A percentile compares a stretch with the other conserved stretches of the same genome.
Evolutionary conservation across 2,888 invertebrate genomes (phyloP).

Genomic region (Amorpha juglandis): DNA sequence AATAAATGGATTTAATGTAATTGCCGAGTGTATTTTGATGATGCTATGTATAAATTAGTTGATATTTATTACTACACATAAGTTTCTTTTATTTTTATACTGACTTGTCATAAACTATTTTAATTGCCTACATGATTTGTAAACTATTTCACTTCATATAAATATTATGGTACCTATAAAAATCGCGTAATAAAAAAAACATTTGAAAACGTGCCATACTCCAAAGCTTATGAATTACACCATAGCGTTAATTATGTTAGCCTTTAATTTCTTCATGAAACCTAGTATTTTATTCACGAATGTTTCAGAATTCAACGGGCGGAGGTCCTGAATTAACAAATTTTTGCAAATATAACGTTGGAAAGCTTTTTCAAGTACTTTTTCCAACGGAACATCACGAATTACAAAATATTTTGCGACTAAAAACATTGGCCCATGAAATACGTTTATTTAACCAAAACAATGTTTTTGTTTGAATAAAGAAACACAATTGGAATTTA

Average conservation of each 20-base stretch:
- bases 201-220: not conserved
- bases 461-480: not conserved
- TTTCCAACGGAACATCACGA: not conserved
- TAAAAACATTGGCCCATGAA: not conserved
- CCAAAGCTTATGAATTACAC: slow-evolving; percentile 28
- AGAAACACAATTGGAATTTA: slow-evolving; percentile 3
- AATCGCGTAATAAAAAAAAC: no score
- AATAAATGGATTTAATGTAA: no score
- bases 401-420: not conserved
- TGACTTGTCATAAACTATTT: no score
- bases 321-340: slow-evolving; percentile 30
- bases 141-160: no score
- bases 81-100: no score
- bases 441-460: not conserved
- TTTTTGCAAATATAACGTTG: slow-evolving; percentile 32
- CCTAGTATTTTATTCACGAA: slow-evolving; percentile 36
- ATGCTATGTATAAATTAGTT: no score
- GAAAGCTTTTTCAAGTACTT: slow-evolving; percentile 21
- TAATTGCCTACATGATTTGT: no score
- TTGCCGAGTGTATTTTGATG: no score
- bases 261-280: slow-evolving; percentile 42
- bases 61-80: no score
- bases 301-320: slow-evolving; percentile 30
- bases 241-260: slow-evolving; percentile 38
- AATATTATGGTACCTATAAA: no score